Conservation (phyloP, 2,888 invertebrate species). For the Lasioglossum zephyrum region DNA sequence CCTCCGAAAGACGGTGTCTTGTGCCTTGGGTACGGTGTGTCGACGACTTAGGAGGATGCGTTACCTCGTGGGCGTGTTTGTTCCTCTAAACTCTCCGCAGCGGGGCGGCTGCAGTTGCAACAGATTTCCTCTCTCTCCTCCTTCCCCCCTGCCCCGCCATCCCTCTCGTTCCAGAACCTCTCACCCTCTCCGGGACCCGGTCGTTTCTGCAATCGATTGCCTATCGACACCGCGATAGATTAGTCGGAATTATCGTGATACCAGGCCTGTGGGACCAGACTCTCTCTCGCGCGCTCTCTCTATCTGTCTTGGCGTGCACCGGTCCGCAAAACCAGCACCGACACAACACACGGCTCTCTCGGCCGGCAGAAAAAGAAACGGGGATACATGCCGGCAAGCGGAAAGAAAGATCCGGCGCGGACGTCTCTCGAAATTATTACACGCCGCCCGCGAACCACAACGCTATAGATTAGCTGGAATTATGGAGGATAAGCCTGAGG, state of each 20-base stretch:
- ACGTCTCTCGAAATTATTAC: constrained; percentile 42
- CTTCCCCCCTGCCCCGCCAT: background rate
- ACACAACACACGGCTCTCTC: background rate
- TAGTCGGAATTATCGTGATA: constrained; percentile 76
- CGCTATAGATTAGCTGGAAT: constrained; percentile 54
- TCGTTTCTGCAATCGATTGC: constrained; percentile 74
- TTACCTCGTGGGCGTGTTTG: constrained; percentile 75
- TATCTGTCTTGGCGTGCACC: background rate
- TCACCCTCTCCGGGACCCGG: background rate
- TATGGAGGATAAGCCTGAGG: constrained; percentile 26
- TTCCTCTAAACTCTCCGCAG: constrained; percentile 80
- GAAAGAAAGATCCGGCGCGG: constrained; percentile 19
- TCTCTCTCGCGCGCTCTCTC: background rate
- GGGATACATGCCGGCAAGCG: constrained; percentile 27
- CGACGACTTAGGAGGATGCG: constrained; percentile 74
- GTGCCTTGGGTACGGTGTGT: constrained; percentile 73
- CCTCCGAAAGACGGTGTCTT: constrained; percentile 68
- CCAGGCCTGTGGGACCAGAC: constrained; percentile 21
- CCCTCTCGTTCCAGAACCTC: background rate
- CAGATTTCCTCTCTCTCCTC: constrained; percentile 31
- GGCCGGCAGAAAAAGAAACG: constrained; percentile 39
- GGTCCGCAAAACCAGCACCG: background rate
- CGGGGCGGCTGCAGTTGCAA: constrained; percentile 76
- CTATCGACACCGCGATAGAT: constrained; percentile 79
- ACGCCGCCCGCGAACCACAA: constrained; percentile 17